phyloP scores from a whole-genome alignment of 30 jellyfish, hydroid and myxozoan species.

The Aurelia coerulea region DNA sequence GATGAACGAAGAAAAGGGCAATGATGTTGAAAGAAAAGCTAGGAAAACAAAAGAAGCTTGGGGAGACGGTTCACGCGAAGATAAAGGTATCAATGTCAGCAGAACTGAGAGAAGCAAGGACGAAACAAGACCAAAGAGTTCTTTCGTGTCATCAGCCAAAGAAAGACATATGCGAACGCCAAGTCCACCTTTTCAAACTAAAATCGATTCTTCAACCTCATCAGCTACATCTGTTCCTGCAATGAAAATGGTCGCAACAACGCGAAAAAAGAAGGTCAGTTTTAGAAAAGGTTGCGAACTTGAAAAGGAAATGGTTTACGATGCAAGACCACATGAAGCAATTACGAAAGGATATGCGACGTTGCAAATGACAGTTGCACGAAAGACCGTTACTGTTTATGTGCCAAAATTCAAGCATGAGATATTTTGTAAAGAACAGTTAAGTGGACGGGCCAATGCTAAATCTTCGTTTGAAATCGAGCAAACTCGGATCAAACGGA shows the following conservation, averaged over 20 bases:
- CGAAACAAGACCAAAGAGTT: slow-evolving; percentile 29
- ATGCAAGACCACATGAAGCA: slow-evolving; percentile 67
- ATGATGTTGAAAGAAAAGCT: too few species aligned
- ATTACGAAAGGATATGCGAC: slow-evolving; percentile 58
- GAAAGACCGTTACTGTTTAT: slow-evolving; percentile 32
- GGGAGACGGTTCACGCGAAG: background rate
- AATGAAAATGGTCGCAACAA: background rate
- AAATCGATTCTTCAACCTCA: background rate
- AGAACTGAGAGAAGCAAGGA: background rate
- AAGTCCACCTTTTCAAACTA: slow-evolving; percentile 10
- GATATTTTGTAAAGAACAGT: background rate
- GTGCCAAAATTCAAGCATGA: slow-evolving; percentile 54
- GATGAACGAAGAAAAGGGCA: too few species aligned
- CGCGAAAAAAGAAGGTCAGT: background rate
- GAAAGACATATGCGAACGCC: background rate
- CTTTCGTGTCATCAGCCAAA: background rate
- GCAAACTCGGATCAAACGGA: slow-evolving; percentile 12
- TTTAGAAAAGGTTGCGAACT: slow-evolving; percentile 22
- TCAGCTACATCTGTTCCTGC: background rate
- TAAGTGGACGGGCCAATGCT: slow-evolving; percentile 17
- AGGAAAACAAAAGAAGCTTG: background rate
- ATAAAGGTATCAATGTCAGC: background rate
- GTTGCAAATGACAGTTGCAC: slow-evolving; percentile 55
- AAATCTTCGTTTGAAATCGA: slow-evolving; percentile 19
- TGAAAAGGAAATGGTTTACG: slow-evolving; percentile 64